Evolutionary conservation across 2,113 vertebrate species (phyloP).

Genomic region (Alouatta palliata): DNA sequence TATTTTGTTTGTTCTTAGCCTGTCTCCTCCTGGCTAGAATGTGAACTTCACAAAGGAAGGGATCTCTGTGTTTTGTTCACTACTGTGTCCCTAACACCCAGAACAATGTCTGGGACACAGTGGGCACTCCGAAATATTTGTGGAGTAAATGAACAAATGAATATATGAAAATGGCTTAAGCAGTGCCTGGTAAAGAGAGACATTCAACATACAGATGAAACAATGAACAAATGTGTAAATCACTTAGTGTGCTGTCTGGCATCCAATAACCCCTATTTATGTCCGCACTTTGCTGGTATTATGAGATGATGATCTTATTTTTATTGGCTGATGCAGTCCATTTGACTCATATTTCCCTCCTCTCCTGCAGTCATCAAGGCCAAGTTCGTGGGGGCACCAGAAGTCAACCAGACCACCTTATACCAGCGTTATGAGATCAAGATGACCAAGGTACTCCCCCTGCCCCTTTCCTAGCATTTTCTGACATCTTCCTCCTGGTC

Average conservation of each 20-base stretch:
- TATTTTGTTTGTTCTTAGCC: background rate
- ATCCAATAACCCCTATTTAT: background rate
- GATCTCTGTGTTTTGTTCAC: constrained; percentile 34
- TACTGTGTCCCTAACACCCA: background rate
- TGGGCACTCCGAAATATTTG: background rate
- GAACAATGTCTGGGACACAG: background rate
- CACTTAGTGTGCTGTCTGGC: background rate
- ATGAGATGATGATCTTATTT: background rate
- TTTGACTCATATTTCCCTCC: constrained; percentile 10
- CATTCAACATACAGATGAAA: background rate
- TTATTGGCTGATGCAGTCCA: background rate
- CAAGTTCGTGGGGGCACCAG: constrained; percentile 67
- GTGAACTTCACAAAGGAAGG: background rate
- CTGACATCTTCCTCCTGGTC: background rate
- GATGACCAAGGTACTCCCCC: constrained; percentile 78
- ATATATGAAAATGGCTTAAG: constrained; percentile 34
- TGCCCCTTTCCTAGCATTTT: background rate
- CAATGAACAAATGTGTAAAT: background rate
- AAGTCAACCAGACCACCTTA: constrained; percentile 48
- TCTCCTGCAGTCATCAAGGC: constrained; percentile 77
- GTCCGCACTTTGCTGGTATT: background rate
- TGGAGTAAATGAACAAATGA: constrained; percentile 17
- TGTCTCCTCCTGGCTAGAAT: constrained; percentile 7
- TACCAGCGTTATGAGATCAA: constrained; percentile 78
- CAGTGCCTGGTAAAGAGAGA: background rate